Percentiles rank a stretch among this genome's conserved stretches.
Evolutionary conservation across 2,113 vertebrate species (phyloP).

Genomic region (Cololabis saira): DNA sequence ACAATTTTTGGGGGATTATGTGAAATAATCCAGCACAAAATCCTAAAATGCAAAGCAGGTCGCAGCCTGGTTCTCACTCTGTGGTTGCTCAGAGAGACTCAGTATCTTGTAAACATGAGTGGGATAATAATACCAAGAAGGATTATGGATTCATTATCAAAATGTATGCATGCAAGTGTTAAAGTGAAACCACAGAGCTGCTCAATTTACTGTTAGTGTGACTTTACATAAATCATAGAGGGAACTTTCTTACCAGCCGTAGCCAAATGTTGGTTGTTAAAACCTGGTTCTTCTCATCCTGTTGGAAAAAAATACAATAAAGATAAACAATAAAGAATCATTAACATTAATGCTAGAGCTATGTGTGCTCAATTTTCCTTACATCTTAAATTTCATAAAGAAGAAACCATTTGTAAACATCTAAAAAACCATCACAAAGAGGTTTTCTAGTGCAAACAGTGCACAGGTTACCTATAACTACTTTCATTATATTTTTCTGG

Average conservation of each 20-base stretch:
- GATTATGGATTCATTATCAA: neutral
- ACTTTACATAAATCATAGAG: neutral
- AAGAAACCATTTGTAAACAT: too few relatives aligned
- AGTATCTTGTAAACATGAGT: neutral
- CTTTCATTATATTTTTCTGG: too few relatives aligned
- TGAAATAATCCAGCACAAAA: neutral
- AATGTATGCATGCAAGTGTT: too few relatives aligned
- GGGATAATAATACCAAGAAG: neutral
- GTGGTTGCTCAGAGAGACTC: neutral
- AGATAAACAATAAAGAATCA: too few relatives aligned
- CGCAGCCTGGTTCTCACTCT: neutral
- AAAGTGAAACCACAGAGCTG: neutral
- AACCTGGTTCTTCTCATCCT: conserved; percentile 99
- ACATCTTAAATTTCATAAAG: too few relatives aligned
- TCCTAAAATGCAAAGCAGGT: neutral
- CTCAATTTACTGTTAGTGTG: neutral
- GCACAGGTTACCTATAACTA: too few relatives aligned
- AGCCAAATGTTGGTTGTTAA: conserved; percentile 96
- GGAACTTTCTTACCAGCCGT: conserved; percentile 84
- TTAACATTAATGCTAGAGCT: too few relatives aligned
- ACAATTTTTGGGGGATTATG: neutral
- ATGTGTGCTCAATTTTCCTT: too few relatives aligned
- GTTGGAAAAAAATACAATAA: conserved; percentile 17
- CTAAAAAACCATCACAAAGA: too few relatives aligned
- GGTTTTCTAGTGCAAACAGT: too few relatives aligned